Percentiles rank a stretch among this genome's conserved stretches.
phyloP scores from a whole-genome alignment of 2,797 vertebrate genomes.

The Hipposideros larvatus region DNA sequence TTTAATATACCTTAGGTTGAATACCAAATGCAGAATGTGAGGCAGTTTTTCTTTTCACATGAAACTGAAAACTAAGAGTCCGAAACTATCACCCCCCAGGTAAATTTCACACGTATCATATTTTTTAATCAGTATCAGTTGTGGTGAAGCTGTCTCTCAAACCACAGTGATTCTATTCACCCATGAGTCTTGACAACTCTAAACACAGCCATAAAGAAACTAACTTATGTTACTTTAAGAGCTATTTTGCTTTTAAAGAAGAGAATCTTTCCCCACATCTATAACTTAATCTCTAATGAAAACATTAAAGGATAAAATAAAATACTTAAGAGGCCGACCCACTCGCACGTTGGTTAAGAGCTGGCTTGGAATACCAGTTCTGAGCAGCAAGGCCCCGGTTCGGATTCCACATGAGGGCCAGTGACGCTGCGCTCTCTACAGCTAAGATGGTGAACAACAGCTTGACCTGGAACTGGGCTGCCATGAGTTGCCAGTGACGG shows the following conservation, averaged over 20 bases:
- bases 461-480: too few relatives aligned
- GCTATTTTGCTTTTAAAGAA: not conserved
- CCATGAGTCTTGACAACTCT: not conserved
- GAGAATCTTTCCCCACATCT: conserved; percentile 43
- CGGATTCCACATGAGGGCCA: too few relatives aligned
- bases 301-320: conserved; percentile 67
- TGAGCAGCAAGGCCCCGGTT: too few relatives aligned
- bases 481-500: too few relatives aligned
- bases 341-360: too few relatives aligned
- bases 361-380: too few relatives aligned
- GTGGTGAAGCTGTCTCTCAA: conserved; percentile 36
- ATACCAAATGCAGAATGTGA: conserved; percentile 32
- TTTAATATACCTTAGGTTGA: conserved; percentile 49
- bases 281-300: conserved; percentile 60
- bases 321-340: not conserved
- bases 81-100: not conserved
- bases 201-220: conserved; percentile 28
- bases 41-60: conserved; percentile 55
- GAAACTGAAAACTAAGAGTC: conserved; percentile 44
- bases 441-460: too few relatives aligned
- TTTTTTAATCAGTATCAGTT: conserved; percentile 22
- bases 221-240: conserved; percentile 48
- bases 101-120: not conserved
- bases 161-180: conserved; percentile 11
- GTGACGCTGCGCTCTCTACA: too few relatives aligned